A percentile compares a stretch with the other conserved stretches of the same genome.
These are phyloP conservation scores for Sinosuthora webbiana DNA, from an alignment of 2,113 vertebrate genomes.

Conservation along the genomic window DNA sequence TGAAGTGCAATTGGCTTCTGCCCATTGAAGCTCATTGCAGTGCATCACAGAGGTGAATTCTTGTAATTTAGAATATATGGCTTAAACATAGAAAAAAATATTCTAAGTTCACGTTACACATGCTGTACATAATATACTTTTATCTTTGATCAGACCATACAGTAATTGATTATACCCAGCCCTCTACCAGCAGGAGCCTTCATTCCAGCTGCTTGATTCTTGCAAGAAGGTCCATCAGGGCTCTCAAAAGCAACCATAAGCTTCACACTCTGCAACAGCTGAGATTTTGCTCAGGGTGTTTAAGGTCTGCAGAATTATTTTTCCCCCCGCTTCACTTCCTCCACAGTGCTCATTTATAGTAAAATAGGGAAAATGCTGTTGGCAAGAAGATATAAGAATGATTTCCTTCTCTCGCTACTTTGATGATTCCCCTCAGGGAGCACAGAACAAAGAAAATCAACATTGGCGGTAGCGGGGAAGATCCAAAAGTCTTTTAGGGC, in stretches of 20 bases:
- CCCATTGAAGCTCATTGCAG: background rate
- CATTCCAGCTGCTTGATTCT: background rate
- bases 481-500: slow-evolving; percentile 58
- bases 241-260: background rate
- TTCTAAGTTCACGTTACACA: background rate
- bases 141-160: background rate
- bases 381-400: slow-evolving; percentile 51
- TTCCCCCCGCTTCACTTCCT: background rate
- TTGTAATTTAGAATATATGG: background rate
- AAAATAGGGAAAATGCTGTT: slow-evolving; percentile 57
- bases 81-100: background rate
- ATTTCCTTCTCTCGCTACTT: slow-evolving; percentile 57
- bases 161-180: background rate
- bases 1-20: background rate
- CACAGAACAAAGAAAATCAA: slow-evolving; percentile 52
- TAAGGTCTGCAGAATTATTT: slow-evolving; percentile 15
- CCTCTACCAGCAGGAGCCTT: background rate
- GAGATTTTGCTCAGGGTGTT: slow-evolving; percentile 25
- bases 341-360: slow-evolving; percentile 50
- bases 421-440: slow-evolving; percentile 58
- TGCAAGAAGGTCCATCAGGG: background rate
- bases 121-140: background rate
- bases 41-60: background rate
- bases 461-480: background rate
- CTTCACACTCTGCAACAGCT: background rate